These are phyloP conservation scores for Platerodrilus igneus DNA, from an alignment of 2,888 invertebrate genomes.

Conservation along the genomic window DNA sequence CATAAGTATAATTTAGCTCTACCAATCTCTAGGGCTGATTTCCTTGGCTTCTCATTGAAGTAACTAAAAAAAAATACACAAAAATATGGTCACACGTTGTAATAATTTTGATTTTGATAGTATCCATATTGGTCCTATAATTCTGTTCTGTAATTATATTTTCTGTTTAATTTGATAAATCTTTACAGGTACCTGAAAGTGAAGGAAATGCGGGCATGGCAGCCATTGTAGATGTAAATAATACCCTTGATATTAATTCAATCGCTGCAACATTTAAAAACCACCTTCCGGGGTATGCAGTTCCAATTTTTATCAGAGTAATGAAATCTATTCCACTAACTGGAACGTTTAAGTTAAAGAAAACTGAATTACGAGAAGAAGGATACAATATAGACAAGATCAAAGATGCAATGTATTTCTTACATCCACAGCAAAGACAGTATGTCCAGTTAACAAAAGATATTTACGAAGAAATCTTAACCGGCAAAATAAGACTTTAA, in stretches of 20 bases:
- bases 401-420: conserved; percentile 71
- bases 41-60: no score
- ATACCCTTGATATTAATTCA: conserved; percentile 54
- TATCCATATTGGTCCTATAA: no score
- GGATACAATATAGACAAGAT: conserved; percentile 73
- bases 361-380: conserved; percentile 77
- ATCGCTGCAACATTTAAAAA: conserved; percentile 64
- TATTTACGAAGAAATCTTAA: conserved; percentile 39
- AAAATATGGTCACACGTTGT: no score
- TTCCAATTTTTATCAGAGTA: conserved; percentile 83
- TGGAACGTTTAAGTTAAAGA: conserved; percentile 90
- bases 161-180: conserved; percentile 1
- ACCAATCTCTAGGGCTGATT: no score
- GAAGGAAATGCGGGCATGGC: conserved; percentile 94
- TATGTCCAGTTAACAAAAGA: conserved; percentile 37
- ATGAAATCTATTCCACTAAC: conserved; percentile 74
- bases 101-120: no score
- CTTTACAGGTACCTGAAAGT: conserved; percentile 62
- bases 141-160: no score
- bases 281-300: conserved; percentile 77
- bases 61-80: no score
- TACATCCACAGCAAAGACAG: conserved; percentile 35
- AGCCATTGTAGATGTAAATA: conserved; percentile 70
- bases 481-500: conserved; percentile 30
- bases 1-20: no score